Conservation (phyloP, 1,140 invertebrate genomes). For the Achatina immaculata region DNA sequence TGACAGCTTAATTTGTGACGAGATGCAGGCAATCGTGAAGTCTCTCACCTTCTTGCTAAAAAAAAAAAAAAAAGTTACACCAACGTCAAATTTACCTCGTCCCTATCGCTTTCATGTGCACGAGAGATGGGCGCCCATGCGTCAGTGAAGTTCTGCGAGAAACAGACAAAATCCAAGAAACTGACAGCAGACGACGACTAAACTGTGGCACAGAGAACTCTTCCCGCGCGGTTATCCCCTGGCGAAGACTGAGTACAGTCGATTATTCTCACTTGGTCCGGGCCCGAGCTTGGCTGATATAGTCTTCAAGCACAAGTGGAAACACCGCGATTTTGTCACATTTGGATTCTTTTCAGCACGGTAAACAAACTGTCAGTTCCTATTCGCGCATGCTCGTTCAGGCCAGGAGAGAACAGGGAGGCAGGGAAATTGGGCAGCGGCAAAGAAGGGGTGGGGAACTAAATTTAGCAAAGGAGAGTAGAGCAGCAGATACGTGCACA, state of each 20-base stretch:
- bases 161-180: not conserved
- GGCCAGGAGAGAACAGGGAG: not conserved
- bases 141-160: not conserved
- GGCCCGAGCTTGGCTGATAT: not conserved
- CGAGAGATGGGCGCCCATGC: not conserved
- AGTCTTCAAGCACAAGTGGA: conserved; percentile 11
- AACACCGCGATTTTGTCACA: conserved; percentile 11
- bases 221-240: not conserved
- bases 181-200: not conserved
- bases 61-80: no score
- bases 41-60: not conserved
- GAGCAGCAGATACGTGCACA: no score
- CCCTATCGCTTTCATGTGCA: not conserved
- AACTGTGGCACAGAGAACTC: not conserved
- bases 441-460: no score
- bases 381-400: not conserved
- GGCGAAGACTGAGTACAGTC: not conserved
- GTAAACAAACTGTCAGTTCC: not conserved
- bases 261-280: not conserved
- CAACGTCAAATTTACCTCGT: not conserved
- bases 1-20: not conserved
- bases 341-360: not conserved
- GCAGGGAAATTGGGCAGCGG: not conserved
- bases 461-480: no score
- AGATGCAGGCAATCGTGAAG: not conserved